A percentile compares a stretch with the other conserved stretches of the same genome.
These are phyloP conservation scores for Eunapius fragilis DNA, from an alignment of 37 sponge, comb jelly and placozoan genomes.

Conservation along the genomic window DNA sequence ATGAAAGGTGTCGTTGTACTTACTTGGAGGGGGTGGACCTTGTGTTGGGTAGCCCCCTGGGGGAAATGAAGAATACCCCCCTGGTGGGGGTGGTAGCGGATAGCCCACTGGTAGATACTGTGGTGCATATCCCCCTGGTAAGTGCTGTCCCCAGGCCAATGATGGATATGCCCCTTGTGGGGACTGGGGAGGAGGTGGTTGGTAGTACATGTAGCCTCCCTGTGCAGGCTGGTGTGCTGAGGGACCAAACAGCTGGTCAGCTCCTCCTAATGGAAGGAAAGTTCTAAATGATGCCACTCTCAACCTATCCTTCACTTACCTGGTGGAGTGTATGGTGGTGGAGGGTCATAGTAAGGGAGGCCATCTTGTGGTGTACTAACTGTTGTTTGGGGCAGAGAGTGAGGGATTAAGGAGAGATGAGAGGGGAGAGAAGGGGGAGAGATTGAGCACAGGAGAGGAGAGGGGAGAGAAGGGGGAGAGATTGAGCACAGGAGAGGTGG, in stretches of 20 bases:
- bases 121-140: not conserved
- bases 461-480: too few relatives aligned
- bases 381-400: too few relatives aligned
- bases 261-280: not conserved
- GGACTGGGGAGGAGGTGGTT: not conserved
- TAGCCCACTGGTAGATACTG: not conserved
- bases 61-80: not conserved
- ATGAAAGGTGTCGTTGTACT: not conserved
- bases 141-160: not conserved
- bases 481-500: too few relatives aligned
- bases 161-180: not conserved
- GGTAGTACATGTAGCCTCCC: not conserved
- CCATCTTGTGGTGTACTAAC: too few relatives aligned
- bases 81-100: not conserved
- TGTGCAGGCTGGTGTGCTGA: not conserved
- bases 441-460: too few relatives aligned
- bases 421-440: too few relatives aligned
- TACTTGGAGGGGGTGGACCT: not conserved
- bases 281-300: not conserved
- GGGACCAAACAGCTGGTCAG: not conserved
- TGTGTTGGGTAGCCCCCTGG: not conserved
- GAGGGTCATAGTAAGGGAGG: not conserved
- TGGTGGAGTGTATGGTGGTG: not conserved
- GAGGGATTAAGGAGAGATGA: too few relatives aligned
- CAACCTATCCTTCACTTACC: not conserved